Evolutionary conservation across 2,113 vertebrate species (phyloP).

Genomic region (Microtus pennsylvanicus): DNA sequence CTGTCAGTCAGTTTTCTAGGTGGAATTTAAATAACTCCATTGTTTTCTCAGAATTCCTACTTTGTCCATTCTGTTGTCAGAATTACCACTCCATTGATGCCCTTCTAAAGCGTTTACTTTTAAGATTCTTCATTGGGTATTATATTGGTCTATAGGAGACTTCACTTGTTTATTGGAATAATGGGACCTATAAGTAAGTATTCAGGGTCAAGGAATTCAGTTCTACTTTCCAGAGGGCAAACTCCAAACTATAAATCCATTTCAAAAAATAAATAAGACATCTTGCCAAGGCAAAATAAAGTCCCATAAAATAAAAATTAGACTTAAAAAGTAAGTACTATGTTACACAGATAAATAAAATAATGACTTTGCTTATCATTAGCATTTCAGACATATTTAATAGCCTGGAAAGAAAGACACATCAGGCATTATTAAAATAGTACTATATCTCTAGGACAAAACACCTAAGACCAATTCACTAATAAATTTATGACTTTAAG

Average conservation of each 20-base stretch:
- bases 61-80: slow-evolving; percentile 79
- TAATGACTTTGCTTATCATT: background rate
- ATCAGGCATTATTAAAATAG: background rate
- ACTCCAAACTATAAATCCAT: slow-evolving; percentile 13
- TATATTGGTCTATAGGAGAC: slow-evolving; percentile 81
- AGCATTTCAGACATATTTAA: background rate
- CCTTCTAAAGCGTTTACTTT: slow-evolving; percentile 85
- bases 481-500: background rate
- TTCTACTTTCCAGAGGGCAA: slow-evolving; percentile 4
- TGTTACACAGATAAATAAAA: background rate
- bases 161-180: slow-evolving; percentile 77
- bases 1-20: slow-evolving; percentile 86
- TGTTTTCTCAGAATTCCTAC: slow-evolving; percentile 79
- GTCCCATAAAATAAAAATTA: background rate
- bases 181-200: background rate
- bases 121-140: slow-evolving; percentile 81
- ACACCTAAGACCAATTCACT: background rate
- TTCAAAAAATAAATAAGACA: slow-evolving; percentile 20
- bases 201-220: slow-evolving; percentile 35
- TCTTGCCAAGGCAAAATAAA: background rate
- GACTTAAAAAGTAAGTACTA: background rate
- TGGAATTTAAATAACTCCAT: slow-evolving; percentile 86
- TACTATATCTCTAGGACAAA: background rate
- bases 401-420: background rate
- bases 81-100: slow-evolving; percentile 83